Evolutionary conservation across 2,113 vertebrate species (phyloP).

Genomic region (Lophotis ruficrista): DNA sequence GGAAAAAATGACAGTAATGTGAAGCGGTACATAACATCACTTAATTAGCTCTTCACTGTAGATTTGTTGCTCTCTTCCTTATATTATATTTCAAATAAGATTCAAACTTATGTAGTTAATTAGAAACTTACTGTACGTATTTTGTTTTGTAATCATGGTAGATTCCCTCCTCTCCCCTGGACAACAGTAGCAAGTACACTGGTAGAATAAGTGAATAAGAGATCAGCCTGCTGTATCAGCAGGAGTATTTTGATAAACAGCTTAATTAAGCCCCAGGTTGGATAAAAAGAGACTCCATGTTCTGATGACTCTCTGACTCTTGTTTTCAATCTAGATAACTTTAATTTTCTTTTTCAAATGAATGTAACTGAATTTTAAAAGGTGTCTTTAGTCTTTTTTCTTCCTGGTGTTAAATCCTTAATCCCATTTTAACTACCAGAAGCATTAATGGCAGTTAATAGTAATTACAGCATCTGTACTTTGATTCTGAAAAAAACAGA

Average conservation of each 20-base stretch:
- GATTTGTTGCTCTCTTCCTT: background rate
- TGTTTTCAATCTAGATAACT: background rate
- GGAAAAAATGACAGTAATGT: background rate
- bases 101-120: background rate
- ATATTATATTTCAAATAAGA: background rate
- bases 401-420: slow-evolving; percentile 23
- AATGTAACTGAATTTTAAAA: background rate
- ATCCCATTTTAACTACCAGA: slow-evolving; percentile 21
- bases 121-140: background rate
- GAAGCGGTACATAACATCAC: background rate
- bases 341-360: background rate
- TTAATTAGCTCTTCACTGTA: background rate
- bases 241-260: background rate
- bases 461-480: slow-evolving; percentile 32
- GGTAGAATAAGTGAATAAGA: background rate
- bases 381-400: background rate
- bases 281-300: background rate
- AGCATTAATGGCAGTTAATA: slow-evolving; percentile 22
- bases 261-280: background rate
- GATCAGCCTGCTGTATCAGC: background rate
- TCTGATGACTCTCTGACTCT: background rate
- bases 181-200: background rate
- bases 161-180: background rate
- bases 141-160: background rate
- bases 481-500: slow-evolving; percentile 13